Percentiles rank a stretch among this genome's conserved stretches.
Conservation (phyloP, 2,113 vertebrate genomes). For the Platanista minor region DNA sequence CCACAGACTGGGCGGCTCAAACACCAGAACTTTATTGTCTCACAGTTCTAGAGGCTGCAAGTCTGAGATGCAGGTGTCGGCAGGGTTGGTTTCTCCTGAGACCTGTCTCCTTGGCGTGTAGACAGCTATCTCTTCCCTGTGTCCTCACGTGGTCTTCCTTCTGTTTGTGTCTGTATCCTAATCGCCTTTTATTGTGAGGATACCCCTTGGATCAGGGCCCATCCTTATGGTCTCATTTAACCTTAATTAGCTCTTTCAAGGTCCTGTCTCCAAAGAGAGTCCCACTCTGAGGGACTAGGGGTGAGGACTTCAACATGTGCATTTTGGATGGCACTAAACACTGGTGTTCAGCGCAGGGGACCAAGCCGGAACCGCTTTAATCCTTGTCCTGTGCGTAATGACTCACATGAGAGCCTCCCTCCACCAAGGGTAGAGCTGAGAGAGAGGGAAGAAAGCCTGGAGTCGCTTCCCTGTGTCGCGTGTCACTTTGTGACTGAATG, state of each 20-base stretch:
- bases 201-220: too few relatives aligned
- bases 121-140: background rate
- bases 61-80: background rate
- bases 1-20: background rate
- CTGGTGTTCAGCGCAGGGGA: background rate
- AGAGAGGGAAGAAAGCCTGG: background rate
- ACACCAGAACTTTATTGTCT: too few relatives aligned
- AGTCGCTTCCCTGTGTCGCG: accelerated
- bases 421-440: background rate
- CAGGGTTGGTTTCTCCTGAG: background rate
- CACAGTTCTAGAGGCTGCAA: background rate
- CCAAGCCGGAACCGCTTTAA: background rate
- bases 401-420: background rate
- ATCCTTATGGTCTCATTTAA: background rate
- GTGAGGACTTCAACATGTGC: background rate
- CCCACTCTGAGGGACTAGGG: background rate
- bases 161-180: background rate
- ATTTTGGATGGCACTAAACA: background rate
- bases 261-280: background rate
- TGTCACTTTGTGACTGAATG: accelerated
- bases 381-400: background rate
- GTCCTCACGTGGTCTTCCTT: background rate
- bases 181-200: background rate
- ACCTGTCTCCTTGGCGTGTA: too few relatives aligned
- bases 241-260: background rate